Evolutionary conservation across 1,140 invertebrate genomes (phyloP), one percentile per base, ranked within the genome.

Genomic region (Hyles vespertilio): DNA sequence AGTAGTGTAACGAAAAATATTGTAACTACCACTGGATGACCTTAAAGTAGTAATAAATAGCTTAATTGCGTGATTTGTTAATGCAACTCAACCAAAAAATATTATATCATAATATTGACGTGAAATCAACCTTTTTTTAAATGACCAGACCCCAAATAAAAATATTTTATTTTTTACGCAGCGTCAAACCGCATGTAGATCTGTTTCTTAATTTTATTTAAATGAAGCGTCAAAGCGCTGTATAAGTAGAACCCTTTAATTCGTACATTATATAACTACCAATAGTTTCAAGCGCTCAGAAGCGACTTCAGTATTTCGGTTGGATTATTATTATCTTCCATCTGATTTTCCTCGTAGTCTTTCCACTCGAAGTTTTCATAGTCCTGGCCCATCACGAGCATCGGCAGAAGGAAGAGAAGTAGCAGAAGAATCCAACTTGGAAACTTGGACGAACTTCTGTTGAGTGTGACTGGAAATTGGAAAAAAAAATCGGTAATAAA

Each of bases 401-500:
- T 66, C 0, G 80, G 82, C 7, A 85, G 63, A 22, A 83, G 63
- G 32, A 84, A 63, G 5, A 83, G 58, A 0, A 86, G 45, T 5
- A 83, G 61, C 3, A 84, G 57, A 0, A 83, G 67, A 12, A 84
- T 68, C 79, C 77, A 83, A 36, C 67, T 83, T 8, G 63, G 57
- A 22, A 78, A 70, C 33, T 59, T 72, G 4, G 68, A 56, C 40
- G 71, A 60, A 7, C 76, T 63, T 32, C 76, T 71, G 63, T 79
- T 80, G 33, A 82, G 79, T 3, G 81, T 84, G 58, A 87, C 84
- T 87, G 81, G 11, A 86, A 84, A 56, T 49, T 44, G 60, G 10
- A 65, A 48, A 63, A 46, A 22, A 22, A 22, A 22, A 22, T 22
- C n/a, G 22, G 2, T 22, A 1, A 22, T 22, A 22, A 22, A 22